phyloP scores from a whole-genome alignment of 2,113 vertebrate genomes.

The Hucho hucho region DNA sequence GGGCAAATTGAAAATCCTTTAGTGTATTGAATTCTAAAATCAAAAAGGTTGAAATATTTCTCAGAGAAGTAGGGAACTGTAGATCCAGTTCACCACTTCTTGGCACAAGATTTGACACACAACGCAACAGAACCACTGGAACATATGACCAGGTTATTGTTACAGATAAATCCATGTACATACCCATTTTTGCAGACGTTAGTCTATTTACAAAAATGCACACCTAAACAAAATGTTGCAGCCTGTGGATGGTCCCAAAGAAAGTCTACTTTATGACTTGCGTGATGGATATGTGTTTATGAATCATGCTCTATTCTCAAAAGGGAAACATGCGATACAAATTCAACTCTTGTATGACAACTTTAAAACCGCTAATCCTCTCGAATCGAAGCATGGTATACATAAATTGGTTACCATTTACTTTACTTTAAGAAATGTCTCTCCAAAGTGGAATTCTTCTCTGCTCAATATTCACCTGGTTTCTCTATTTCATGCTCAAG shows the following conservation, averaged over 20 bases:
- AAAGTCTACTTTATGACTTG: constrained; percentile 19
- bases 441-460: constrained; percentile 12
- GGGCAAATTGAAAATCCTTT: constrained; percentile 19
- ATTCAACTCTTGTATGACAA: constrained; percentile 32
- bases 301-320: constrained; percentile 31
- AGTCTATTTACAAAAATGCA: constrained; percentile 20
- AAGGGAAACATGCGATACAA: constrained; percentile 22
- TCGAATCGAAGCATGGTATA: constrained; percentile 25
- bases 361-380: constrained; percentile 35
- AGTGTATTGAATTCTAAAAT: constrained; percentile 31
- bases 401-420: constrained; percentile 32
- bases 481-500: constrained; percentile 30
- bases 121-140: constrained; percentile 20
- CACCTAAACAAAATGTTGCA: constrained; percentile 21
- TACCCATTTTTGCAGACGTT: constrained; percentile 20
- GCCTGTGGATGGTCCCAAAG: neutral
- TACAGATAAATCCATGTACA: constrained; percentile 20
- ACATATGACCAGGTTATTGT: constrained; percentile 16
- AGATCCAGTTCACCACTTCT: too few relatives aligned
- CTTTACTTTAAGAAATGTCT: constrained; percentile 31
- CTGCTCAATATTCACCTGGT: constrained; percentile 26
- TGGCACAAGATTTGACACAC: constrained; percentile 32
- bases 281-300: constrained; percentile 29
- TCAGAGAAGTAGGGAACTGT: constrained; percentile 24
- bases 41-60: constrained; percentile 35